Evolutionary conservation across 2,113 vertebrate genomes (phyloP), one percentile per base, ranked within the genome.

Genomic region (Otis tarda): DNA sequence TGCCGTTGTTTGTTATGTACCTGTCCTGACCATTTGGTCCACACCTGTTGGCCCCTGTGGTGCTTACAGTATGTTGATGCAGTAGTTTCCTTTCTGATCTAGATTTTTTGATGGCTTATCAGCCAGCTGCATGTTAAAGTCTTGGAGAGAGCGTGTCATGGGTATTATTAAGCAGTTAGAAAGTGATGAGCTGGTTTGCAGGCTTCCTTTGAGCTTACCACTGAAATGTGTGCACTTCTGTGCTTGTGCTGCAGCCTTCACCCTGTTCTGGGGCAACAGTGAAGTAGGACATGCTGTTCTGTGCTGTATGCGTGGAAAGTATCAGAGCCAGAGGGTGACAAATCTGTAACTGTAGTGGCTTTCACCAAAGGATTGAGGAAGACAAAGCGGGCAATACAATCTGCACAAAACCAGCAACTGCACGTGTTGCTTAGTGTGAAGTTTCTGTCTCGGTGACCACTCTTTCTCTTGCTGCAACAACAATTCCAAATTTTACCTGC

Each of bases 401-500:
- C 15, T 12, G 45, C 22, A 43, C n/a, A 65, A 49, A 82, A 59
- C 5, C 19, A 71, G 39, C 11, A 82, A 9, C 24, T 37, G 10
- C 9, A 6, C 13, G 8, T 3, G 1, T 37, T 60, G 14, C 31
- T 86, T 1, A 0, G 9, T 49, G 9, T 24, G 25, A 50, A 35
- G 41, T 24, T 63, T 75, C 14, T 49, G 10, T 28, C 67, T 61
- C 39, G 15, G 22, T n/a, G 49, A 50, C 49, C 1, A 2, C 6
- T 73, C 23, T 21, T 88, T 21, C 16, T 47, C 41, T 61, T 63
- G 20, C 23, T 68, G 3, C 33, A 52, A 9, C 19, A 27, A 2
- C 13, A 35, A 2, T 7, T 2, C 14, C 25, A 50, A 27, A 53
- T 64, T 59, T 35, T 59, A 64, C 30, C 39, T 59, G 8, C 9